phyloP scores from a whole-genome alignment of 2,888 invertebrate genomes.

The Agrochola lota region DNA sequence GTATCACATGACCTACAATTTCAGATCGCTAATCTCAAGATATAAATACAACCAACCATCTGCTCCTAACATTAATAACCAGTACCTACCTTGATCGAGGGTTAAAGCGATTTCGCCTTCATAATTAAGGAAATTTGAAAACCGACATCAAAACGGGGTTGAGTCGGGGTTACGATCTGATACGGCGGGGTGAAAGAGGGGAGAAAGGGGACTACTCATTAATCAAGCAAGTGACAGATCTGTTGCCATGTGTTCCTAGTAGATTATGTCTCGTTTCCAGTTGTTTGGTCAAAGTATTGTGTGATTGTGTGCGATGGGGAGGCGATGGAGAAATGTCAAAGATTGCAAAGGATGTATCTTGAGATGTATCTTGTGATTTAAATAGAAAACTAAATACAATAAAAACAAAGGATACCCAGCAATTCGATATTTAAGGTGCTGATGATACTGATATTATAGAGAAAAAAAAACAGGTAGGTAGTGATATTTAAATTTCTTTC shows the following conservation, averaged over 20 bases:
- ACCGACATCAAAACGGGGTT: constrained; percentile 76
- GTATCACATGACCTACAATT: constrained; percentile 52
- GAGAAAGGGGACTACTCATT: constrained; percentile 77
- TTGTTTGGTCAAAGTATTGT: constrained; percentile 74
- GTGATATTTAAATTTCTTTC: background rate
- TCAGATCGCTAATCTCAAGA: constrained; percentile 59
- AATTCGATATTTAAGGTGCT: background rate
- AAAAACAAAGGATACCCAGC: background rate
- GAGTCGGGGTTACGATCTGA: constrained; percentile 73
- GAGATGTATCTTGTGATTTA: background rate
- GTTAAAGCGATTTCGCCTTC: constrained; percentile 81
- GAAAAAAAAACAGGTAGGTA: background rate
- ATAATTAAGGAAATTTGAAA: constrained; percentile 89
- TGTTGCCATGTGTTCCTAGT: constrained; percentile 72
- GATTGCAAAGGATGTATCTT: constrained; percentile 10
- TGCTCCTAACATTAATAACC: constrained; percentile 60
- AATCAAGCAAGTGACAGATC: constrained; percentile 85
- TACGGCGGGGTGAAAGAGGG: constrained; percentile 67
- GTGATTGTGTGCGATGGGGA: constrained; percentile 34
- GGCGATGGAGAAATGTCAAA: background rate
- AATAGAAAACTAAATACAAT: background rate
- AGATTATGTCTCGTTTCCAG: constrained; percentile 79
- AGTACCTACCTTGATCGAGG: constrained; percentile 64
- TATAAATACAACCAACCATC: constrained; percentile 54
- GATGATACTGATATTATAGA: background rate